phyloP scores from a whole-genome alignment of 2,888 invertebrate genomes.

The Dendrolimus pini region DNA sequence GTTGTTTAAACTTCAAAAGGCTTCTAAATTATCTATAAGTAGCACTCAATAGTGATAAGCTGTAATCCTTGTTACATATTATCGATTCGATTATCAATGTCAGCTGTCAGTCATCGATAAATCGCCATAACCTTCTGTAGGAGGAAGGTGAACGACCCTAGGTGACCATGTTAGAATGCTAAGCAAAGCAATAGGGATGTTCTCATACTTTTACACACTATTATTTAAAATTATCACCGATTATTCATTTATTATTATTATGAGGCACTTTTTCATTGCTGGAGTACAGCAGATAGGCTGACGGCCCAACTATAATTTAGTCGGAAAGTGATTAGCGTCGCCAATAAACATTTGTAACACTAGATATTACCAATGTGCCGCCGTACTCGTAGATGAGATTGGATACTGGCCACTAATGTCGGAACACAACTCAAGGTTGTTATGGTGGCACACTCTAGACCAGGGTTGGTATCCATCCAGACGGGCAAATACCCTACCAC shows the following conservation, averaged over 20 bases:
- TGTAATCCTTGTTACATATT: constrained; percentile 3
- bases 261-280: too few relatives aligned
- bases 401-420: too few relatives aligned
- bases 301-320: too few relatives aligned
- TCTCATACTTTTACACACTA: neutral
- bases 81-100: neutral
- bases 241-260: neutral
- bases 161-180: neutral
- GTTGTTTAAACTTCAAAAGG: neutral
- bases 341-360: too few relatives aligned
- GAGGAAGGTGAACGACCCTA: constrained; percentile 3
- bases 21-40: constrained; percentile 1
- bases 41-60: constrained; percentile 1
- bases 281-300: too few relatives aligned
- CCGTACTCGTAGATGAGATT: too few relatives aligned
- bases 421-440: too few relatives aligned
- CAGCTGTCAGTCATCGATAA: neutral
- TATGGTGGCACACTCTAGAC: too few relatives aligned
- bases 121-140: constrained; percentile 3
- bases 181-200: neutral
- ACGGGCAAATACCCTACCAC: too few relatives aligned
- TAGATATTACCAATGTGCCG: too few relatives aligned
- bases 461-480: too few relatives aligned
- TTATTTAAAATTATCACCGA: neutral
- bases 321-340: too few relatives aligned